phyloP scores from a whole-genome alignment of 2,888 invertebrate genomes.

The Odontocolon sp. region DNA sequence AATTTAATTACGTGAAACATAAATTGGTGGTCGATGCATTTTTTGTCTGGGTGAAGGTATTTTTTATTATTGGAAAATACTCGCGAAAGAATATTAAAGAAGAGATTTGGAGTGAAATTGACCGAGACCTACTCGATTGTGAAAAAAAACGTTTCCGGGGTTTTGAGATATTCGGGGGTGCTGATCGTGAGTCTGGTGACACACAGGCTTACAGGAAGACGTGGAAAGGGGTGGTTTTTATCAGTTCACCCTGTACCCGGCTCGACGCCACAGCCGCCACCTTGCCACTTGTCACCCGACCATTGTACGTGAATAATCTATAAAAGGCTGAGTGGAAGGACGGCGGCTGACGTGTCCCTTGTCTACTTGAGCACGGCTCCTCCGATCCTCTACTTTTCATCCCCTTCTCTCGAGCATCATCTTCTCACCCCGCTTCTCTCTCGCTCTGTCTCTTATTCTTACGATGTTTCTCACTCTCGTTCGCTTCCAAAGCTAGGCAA shows the following conservation, averaged over 20 bases:
- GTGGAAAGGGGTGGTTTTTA: constrained; percentile 19
- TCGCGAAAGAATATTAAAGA: neutral
- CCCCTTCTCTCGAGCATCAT: constrained; percentile 61
- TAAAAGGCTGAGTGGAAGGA: constrained; percentile 79
- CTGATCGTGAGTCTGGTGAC: constrained; percentile 1
- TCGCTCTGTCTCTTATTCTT: constrained; percentile 54
- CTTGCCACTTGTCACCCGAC: constrained; percentile 76
- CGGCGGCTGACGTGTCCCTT: constrained; percentile 77
- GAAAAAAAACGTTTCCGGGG: constrained; percentile 43
- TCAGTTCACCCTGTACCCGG: constrained; percentile 29
- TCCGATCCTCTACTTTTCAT: constrained; percentile 77
- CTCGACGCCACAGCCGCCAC: constrained; percentile 19
- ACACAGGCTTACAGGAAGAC: constrained; percentile 22
- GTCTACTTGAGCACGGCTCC: constrained; percentile 80
- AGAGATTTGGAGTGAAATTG: neutral
- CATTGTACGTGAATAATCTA: constrained; percentile 80
- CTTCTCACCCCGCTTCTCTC: constrained; percentile 56
- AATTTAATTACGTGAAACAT: too few relatives aligned
- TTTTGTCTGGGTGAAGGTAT: neutral
- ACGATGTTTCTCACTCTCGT: constrained; percentile 33
- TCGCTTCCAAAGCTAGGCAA: constrained; percentile 28
- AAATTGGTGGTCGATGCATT: too few relatives aligned
- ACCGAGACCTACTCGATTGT: constrained; percentile 31
- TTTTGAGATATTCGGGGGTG: constrained; percentile 20
- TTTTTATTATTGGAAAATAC: neutral